Base-by-base conservation (phyloP, 2,113 vertebrate species). In the Petromus typicus region DNA sequence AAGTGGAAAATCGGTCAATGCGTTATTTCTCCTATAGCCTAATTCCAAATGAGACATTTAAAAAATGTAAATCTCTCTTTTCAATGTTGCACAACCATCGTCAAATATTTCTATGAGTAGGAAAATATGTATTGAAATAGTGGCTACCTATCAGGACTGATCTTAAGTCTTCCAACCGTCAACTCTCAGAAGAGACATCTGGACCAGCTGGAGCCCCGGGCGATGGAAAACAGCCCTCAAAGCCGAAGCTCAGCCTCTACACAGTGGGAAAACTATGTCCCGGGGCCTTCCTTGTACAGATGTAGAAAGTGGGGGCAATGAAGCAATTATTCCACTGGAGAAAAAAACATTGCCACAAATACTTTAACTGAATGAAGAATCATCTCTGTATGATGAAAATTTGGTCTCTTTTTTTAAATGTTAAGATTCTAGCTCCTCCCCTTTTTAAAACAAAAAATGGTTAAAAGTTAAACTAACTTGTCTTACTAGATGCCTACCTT, bases 41-140 rank as follows among this genome's bases (percentile, higher is more conserved):
- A 96, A 98, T 98, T 98, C 96, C 98, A 98, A 99, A 98, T 91
- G 96, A 93, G 92, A 98, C 82, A 95, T 98, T 98, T 98, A 98
- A 98, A 73, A 98, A 98, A 99, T 99, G 99, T 99, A 99, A 99
- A 99, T 99, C 91, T 96, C 93, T 94, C 96, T 98, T 98, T 99
- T 98, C 98, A 98, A 95, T 96, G 98, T 98, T 94, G 97, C 91
- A 98, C 97, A 98, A 94, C 90, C 92, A 97, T 98, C 66, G 78
- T 90, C 95, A 97, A 97, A 97, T 98, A 98, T 98, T 99, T 98
- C 98, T 98, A 97, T 98, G 97, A 98, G 98, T 99, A 99, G 99
- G 98, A 99, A 99, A 99, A 99, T 99, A 98, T 98, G 93, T 95
- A 97, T 98, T 98, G 96, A 97, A 98, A 98, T 98, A 92, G 66